phyloP scores from a whole-genome alignment of 2,888 invertebrate genomes.

The Archips xylosteana region DNA sequence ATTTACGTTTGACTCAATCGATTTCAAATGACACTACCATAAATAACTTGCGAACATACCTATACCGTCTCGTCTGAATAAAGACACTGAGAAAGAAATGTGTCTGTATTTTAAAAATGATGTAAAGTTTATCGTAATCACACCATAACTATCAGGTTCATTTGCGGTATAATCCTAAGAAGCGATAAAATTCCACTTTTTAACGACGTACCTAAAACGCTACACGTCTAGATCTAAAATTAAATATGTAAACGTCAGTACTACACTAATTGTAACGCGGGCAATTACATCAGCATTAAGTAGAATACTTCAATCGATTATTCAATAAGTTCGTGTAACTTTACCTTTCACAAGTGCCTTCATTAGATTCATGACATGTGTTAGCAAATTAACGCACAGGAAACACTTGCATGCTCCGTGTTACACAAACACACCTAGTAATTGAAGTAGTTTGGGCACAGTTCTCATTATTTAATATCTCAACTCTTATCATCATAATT shows the following conservation, averaged over 20 bases:
- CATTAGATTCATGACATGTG: conserved; percentile 19
- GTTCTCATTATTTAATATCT: not conserved
- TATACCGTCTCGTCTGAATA: not conserved
- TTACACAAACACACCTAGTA: conserved; percentile 32
- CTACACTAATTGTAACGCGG: conserved; percentile 14
- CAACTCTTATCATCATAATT: not conserved
- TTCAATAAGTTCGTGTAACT: conserved; percentile 30
- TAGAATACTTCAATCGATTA: conserved; percentile 27
- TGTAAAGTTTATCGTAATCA: conserved; percentile 21
- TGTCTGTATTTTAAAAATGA: conserved; percentile 1
- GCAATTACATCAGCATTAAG: conserved; percentile 24
- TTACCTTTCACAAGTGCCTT: conserved; percentile 8
- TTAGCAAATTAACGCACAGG: conserved; percentile 33
- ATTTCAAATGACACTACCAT: not conserved
- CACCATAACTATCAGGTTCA: conserved; percentile 37
- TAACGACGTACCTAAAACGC: not conserved
- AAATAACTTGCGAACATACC: not conserved
- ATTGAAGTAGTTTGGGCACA: not conserved
- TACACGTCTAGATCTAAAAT: not conserved
- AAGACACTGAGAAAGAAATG: not conserved
- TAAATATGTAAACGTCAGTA: not conserved
- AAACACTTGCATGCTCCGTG: conserved; percentile 27
- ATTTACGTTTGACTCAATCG: not conserved
- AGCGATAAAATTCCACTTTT: conserved; percentile 19
- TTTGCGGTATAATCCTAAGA: conserved; percentile 15